Conservation (phyloP, 2,888 invertebrate species). For the Sarcophaga carnaria region DNA sequence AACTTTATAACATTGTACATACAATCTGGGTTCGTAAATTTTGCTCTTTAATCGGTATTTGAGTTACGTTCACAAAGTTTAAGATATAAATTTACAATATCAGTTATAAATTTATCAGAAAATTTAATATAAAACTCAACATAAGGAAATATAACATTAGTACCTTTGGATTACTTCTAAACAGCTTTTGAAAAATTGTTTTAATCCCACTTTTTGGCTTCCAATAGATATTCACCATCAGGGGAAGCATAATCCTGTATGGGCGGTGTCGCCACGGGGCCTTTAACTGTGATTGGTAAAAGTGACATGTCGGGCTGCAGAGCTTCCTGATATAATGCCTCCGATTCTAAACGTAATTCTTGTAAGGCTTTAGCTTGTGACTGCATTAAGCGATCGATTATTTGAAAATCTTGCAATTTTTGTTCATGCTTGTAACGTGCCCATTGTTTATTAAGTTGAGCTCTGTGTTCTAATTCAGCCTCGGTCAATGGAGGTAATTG, state of each 20-base stretch:
- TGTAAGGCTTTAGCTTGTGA: constrained; percentile 91
- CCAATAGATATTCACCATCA: constrained; percentile 94
- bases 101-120: neutral
- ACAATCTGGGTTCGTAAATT: too few relatives aligned
- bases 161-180: constrained; percentile 7
- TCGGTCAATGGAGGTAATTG: constrained; percentile 82
- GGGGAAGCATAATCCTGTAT: constrained; percentile 90
- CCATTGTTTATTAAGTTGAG: constrained; percentile 89
- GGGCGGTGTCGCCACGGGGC: constrained; percentile 92
- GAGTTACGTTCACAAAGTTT: too few relatives aligned
- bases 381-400: constrained; percentile 86
- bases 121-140: neutral
- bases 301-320: constrained; percentile 89
- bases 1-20: too few relatives aligned
- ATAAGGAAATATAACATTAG: constrained; percentile 1
- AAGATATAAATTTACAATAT: too few relatives aligned
- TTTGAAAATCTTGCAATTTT: constrained; percentile 85
- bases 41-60: too few relatives aligned
- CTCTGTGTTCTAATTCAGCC: constrained; percentile 86
- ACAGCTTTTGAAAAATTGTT: neutral
- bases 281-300: constrained; percentile 87
- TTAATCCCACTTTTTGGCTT: constrained; percentile 90
- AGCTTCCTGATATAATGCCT: constrained; percentile 93
- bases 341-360: constrained; percentile 90
- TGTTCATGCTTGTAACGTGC: constrained; percentile 86